These are phyloP conservation scores for Tipula unca DNA, from an alignment of 2,888 invertebrate species.

Conservation along the genomic window DNA sequence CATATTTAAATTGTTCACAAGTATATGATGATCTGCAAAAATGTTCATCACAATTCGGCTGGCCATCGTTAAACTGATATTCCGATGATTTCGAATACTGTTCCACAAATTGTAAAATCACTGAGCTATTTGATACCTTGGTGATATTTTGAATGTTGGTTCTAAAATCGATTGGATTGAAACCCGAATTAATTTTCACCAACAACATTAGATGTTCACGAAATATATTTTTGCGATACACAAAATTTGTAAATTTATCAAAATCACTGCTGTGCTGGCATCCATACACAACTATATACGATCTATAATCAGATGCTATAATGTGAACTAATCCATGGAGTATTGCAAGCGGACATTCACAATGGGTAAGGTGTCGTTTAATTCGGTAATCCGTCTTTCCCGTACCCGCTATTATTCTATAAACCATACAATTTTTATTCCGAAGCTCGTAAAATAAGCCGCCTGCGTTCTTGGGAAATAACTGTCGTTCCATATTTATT, in stretches of 20 bases:
- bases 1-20: background rate
- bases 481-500: background rate
- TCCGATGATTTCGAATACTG: background rate
- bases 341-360: background rate
- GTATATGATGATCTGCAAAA: background rate
- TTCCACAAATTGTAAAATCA: background rate
- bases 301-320: background rate
- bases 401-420: no score
- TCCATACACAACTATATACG: background rate
- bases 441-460: background rate
- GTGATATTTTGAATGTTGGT: background rate
- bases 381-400: background rate
- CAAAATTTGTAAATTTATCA: background rate
- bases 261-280: background rate
- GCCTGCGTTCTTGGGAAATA: background rate
- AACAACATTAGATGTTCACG: background rate
- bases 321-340: background rate
- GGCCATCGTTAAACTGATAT: background rate
- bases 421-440: no score
- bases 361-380: background rate
- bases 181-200: background rate
- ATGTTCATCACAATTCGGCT: background rate
- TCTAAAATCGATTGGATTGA: background rate
- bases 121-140: background rate
- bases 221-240: background rate